Evolutionary conservation across 2,113 vertebrate species (phyloP), one percentile per base, ranked within the genome.

Genomic region (Ramphastos sulfuratus): DNA sequence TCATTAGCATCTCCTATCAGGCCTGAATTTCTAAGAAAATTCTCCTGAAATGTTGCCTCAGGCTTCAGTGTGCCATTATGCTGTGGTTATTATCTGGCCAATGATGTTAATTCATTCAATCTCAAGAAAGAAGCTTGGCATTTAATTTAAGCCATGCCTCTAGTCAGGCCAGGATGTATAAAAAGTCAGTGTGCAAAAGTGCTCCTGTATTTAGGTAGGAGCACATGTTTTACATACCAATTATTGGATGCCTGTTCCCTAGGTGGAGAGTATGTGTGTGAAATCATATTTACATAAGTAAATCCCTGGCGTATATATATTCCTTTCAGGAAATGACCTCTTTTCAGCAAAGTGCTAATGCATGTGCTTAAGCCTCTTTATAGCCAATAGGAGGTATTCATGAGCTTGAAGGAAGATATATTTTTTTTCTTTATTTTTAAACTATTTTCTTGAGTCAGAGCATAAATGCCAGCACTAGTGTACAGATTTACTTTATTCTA

Each of bases 261-360:
- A 33, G 88, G 69, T 91, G 78, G 87, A 82, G 82, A 63, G 59
- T 82, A 25, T 84, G 84, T 92, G 71, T 92, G 85, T 92, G 90
- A 94, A 96, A 86, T 87, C 24, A 66, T 94, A 94, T 94, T 95
- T 95, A 91, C 90, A 78, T 78, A 96, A 92, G 91, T 83, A 94
- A 94, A 91, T 90, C 87, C 85, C 65, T 2, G 74, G 87, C 78
- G 87, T 37, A 37, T 92, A 82, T 91, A 92, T 91, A 81, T 87
- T 88, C 82, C 76, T 91, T 94, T 94, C 91, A 96, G 89, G 96
- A 96, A 96, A 94, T 95, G 82, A 93, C 85, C 87, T 94, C 93
- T 95, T 90, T 92, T 95, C 94, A 93, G 82, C 70, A 18, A 58
- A 93, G 90, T 75, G 80, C 90, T 94, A 93, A 94, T 91, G 85